Base-by-base conservation (phyloP, 2,113 vertebrate species). In the Clinocottus analis region DNA sequence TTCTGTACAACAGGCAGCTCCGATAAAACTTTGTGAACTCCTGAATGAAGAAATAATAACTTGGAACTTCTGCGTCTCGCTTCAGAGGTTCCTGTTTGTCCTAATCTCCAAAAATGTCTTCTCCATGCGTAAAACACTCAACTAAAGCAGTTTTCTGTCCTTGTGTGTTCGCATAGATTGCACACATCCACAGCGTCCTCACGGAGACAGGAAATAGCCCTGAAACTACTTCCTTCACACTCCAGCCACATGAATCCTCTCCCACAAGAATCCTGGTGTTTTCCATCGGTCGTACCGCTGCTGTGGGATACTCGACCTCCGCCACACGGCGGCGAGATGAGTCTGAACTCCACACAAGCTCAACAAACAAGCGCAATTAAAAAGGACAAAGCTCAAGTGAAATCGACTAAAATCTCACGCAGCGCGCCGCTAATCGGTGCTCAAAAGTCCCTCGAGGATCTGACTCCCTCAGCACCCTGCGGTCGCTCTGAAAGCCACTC, bases 401-500 rank as follows among this genome's bases (percentile, higher is more conserved):
- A 19, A 11, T 7, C 1, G 3, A n/a, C 6, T 19, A 12, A 61
- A 47, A 29, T 76, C 72, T 82, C 68, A 73, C 8, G 72, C 11
- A 78, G 73, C 25, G 12, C 2, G 19, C 53, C 41, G 21, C 23
- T 55, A 53, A 56, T 55, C 23, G 11, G 33, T 4, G 56, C 56
- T 45, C 62, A 23, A 61, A 70, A 80, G 60, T 72, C 63, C 37
- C 59, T 76, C 61, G 17, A 39, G 25, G 14, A 21, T 21, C 66
- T 58, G 49, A 68, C 55, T n/a, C 33, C 35, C 61, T 79, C 79
- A 61, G 31, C 60, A 76, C 25, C 2, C 53, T 61, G 31, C 25
- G 29, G 19, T 8, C 4, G 13, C 53, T 53, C 51, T 84, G 60
- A 77, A 87, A 78, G 76, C 72, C 65, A 66, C 73, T 77, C 0